Conservation (phyloP, 1,140 invertebrate genomes). For the Bombus pyrosoma region DNA sequence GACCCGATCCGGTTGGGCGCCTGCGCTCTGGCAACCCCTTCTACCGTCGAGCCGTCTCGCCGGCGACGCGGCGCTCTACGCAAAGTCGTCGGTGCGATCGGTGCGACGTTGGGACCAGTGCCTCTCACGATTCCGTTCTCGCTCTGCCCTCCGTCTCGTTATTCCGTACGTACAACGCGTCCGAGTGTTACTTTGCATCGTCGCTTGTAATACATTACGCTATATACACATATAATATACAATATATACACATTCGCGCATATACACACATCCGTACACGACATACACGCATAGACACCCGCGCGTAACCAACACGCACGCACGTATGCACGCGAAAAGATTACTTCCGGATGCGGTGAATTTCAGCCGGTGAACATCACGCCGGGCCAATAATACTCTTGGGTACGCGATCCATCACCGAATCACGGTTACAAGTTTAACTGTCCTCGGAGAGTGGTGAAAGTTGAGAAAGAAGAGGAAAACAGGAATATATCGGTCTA, state of each 20-base stretch:
- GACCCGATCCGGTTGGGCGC: slow-evolving; percentile 73
- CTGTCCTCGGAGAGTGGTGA: not conserved
- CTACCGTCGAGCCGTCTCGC: slow-evolving; percentile 75
- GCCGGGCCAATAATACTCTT: not conserved
- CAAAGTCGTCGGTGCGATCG: slow-evolving; percentile 76
- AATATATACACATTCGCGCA: not conserved
- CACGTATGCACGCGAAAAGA: slow-evolving; percentile 16
- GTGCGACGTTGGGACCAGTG: slow-evolving; percentile 74
- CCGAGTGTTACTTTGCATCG: slow-evolving; percentile 50
- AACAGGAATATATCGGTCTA: not conserved
- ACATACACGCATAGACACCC: not conserved
- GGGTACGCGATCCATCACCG: not conserved
- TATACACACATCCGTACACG: slow-evolving; percentile 4
- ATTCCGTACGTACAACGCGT: slow-evolving; percentile 58
- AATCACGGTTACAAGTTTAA: not conserved
- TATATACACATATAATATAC: not conserved
- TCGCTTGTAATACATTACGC: not conserved
- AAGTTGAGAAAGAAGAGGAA: slow-evolving; percentile 5
- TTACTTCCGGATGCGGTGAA: slow-evolving; percentile 41
- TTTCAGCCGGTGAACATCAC: slow-evolving; percentile 39
- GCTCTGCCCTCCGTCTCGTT: slow-evolving; percentile 64
- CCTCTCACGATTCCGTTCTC: slow-evolving; percentile 74
- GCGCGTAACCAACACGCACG: not conserved
- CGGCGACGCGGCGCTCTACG: slow-evolving; percentile 79
- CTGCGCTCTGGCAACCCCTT: slow-evolving; percentile 73